These are phyloP conservation scores for Buceros bicornis DNA, from an alignment of 2,797 vertebrate genomes.

Conservation along the genomic window DNA sequence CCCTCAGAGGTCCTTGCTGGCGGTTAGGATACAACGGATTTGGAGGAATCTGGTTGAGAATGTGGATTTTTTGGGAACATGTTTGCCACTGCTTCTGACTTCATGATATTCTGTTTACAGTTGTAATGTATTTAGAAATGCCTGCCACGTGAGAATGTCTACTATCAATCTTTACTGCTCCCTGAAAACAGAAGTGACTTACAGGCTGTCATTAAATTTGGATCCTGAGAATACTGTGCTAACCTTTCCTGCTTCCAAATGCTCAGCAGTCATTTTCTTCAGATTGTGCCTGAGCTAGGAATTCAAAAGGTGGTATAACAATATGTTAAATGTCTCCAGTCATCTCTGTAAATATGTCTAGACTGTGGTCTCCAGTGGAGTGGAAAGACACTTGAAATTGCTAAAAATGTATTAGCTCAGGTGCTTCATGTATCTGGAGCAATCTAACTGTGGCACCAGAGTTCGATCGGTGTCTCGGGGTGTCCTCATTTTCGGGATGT, in stretches of 20 bases:
- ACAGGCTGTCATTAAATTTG: constrained; percentile 39
- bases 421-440: constrained; percentile 1
- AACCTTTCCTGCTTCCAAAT: constrained; percentile 19
- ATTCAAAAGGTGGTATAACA: neutral
- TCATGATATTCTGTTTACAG: neutral
- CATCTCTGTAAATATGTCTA: constrained; percentile 18
- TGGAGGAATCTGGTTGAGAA: neutral
- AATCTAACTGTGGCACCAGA: neutral
- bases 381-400: constrained; percentile 19
- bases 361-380: constrained; percentile 35
- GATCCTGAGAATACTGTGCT: neutral
- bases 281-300: constrained; percentile 19
- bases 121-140: neutral
- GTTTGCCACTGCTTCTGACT: neutral
- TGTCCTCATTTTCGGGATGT: constrained; percentile 14
- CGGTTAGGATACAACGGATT: neutral
- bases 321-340: constrained; percentile 22
- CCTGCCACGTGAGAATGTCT: neutral
- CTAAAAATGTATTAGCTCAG: constrained; percentile 11
- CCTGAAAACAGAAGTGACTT: constrained; percentile 12
- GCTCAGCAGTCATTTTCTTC: constrained; percentile 17
- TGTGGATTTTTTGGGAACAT: neutral
- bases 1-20: neutral
- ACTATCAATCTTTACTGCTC: constrained; percentile 8
- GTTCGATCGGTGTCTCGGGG: neutral